Evolutionary conservation across 2,888 invertebrate species (phyloP).

Genomic region (Tenthredo livida): DNA sequence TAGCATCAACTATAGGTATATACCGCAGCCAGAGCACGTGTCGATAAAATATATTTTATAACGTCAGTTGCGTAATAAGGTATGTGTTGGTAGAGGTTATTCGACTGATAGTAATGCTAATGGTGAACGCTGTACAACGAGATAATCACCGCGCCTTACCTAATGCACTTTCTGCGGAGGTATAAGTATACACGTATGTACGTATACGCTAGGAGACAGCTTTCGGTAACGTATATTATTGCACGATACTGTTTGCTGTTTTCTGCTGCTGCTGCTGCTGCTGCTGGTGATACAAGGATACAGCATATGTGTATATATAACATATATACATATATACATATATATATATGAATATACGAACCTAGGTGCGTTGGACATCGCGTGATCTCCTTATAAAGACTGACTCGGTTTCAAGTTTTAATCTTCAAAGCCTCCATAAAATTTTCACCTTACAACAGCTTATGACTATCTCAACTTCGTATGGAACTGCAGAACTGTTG

Average conservation of each 20-base stretch:
- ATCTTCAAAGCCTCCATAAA: not conserved
- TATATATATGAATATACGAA: not conserved
- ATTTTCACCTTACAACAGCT: not conserved
- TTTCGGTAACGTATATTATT: not conserved
- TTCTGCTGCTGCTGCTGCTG: not conserved
- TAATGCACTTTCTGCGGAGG: conserved; percentile 45
- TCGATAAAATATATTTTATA: conserved; percentile 14
- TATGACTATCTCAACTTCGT: not conserved
- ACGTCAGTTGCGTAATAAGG: conserved; percentile 11
- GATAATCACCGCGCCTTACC: conserved; percentile 50
- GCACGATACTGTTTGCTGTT: not conserved
- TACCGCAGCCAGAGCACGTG: not conserved
- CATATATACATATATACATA: not conserved
- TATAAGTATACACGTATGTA: not conserved
- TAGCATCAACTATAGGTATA: not conserved
- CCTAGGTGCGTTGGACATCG: conserved; percentile 20
- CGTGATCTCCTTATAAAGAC: conserved; percentile 45
- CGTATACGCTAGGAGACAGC: not conserved
- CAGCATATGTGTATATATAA: not conserved
- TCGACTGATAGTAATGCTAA: conserved; percentile 50
- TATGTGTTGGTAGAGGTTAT: conserved; percentile 4
- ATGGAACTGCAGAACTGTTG: not conserved
- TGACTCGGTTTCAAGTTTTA: conserved; percentile 3
- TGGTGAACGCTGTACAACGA: conserved; percentile 50
- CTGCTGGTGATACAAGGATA: not conserved